Evolutionary conservation across 2,888 invertebrate species (phyloP).

Genomic region (Rhaphigaster nebulosa): DNA sequence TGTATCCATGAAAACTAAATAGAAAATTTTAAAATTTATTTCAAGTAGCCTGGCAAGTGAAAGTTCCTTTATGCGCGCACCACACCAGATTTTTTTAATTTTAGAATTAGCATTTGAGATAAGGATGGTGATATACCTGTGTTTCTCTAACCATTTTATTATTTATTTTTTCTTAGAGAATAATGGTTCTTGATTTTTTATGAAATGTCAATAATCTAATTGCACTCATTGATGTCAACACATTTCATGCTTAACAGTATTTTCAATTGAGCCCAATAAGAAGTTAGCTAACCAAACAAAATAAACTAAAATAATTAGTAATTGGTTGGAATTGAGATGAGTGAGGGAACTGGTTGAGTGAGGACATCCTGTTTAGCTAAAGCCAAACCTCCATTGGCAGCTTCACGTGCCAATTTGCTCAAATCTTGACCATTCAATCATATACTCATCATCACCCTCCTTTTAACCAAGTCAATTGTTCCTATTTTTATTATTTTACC

Average conservation of each 20-base stretch:
- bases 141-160: not conserved
- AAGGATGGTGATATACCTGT: not conserved
- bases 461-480: not conserved
- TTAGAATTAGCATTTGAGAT: not conserved
- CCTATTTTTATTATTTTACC: not conserved
- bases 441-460: not conserved
- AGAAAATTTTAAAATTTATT: too few species aligned
- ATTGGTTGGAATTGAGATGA: not conserved
- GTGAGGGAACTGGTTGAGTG: not conserved
- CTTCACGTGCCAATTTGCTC: not conserved
- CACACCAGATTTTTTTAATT: too few species aligned
- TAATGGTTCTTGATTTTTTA: too few species aligned
- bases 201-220: not conserved
- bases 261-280: not conserved
- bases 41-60: too few species aligned
- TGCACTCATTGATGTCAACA: too few species aligned
- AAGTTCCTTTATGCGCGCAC: too few species aligned
- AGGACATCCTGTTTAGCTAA: slow-evolving; percentile 2
- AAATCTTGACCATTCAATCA: not conserved
- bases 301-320: slow-evolving; percentile 6
- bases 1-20: too few species aligned
- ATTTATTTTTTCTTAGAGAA: not conserved
- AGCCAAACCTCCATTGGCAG: not conserved
- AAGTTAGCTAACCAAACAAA: not conserved
- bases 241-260: not conserved